A percentile compares a stretch with the other conserved stretches of the same genome.
Evolutionary conservation across 2,113 vertebrate species (phyloP).

Genomic region (human (Homo sapiens)): GRCh38 chr11:23589501-23590000

Average conservation of each 20-base stretch:
- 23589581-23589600: neutral
- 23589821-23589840: neutral
- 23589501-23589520: neutral
- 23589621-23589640: neutral
- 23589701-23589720: neutral
- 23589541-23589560: neutral
- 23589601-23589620: neutral
- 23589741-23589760: neutral
- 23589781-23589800: neutral
- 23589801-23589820: neutral
- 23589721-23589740: neutral
- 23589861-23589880: rapidly evolving
- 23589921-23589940: neutral
- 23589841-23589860: neutral
- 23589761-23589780: neutral
- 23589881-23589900: neutral
- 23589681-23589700: neutral
- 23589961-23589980: too few species aligned
- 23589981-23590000: too few species aligned
- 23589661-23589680: neutral
- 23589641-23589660: neutral
- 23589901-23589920: neutral
- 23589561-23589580: neutral
- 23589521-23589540: neutral
- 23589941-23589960: too few species aligned